phyloP scores from a whole-genome alignment of 2,888 invertebrate species.

The Adelognathus sp. region DNA sequence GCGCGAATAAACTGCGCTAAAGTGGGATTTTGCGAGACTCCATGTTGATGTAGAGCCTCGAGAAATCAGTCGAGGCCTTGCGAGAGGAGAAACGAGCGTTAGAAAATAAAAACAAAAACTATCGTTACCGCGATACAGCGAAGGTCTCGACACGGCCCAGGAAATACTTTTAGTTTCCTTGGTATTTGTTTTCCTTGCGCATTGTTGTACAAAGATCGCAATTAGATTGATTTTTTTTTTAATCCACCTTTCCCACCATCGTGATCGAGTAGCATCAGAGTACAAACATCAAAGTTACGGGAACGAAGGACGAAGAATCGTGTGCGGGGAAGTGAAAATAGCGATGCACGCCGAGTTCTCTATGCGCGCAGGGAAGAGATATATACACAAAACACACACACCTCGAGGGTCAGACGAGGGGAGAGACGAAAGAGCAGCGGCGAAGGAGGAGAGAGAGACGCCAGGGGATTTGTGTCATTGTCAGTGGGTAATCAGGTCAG shows the following conservation, averaged over 20 bases:
- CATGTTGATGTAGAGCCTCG: slow-evolving; percentile 18
- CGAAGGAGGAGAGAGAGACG: slow-evolving; percentile 77
- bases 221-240: no score
- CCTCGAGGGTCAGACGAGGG: slow-evolving; percentile 63
- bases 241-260: no score
- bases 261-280: neutral
- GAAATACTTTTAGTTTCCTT: slow-evolving; percentile 25
- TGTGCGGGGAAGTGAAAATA: neutral
- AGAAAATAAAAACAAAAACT: neutral
- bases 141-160: slow-evolving; percentile 40
- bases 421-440: slow-evolving; percentile 74
- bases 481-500: slow-evolving; percentile 86
- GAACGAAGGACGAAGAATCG: neutral
- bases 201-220: neutral
- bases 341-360: slow-evolving; percentile 80
- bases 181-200: neutral
- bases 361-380: slow-evolving; percentile 64
- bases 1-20: neutral
- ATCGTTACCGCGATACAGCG: slow-evolving; percentile 22
- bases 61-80: slow-evolving; percentile 46
- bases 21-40: neutral
- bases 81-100: neutral
- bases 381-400: no score
- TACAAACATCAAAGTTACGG: neutral
- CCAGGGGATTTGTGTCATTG: slow-evolving; percentile 83